Evolutionary conservation across 2,888 invertebrate genomes (phyloP), one percentile per base, ranked within the genome.

Genomic region (Trachelus iudaicus): DNA sequence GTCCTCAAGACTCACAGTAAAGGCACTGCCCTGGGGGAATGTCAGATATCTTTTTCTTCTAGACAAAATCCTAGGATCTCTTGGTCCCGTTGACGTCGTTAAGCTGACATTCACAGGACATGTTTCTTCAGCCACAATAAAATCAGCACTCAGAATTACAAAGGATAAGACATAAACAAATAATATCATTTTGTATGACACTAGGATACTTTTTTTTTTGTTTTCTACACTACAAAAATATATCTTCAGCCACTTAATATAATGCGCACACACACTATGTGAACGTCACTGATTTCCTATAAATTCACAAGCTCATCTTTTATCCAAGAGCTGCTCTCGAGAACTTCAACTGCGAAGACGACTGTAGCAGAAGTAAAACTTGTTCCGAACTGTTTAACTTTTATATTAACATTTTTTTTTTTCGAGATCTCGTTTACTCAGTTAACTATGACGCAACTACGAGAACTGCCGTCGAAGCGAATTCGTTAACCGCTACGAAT

Each of bases 11-110:
- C 90, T 88, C 84, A 91, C 91, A 81, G 90, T 89, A 77, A 93
- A 90, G 69, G 92, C 91, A 83, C 92, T 92, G 75, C 92, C 92
- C 80, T 91, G 92, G 13, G 92, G 92, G 86, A 92, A 92, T 69
- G 87, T 83, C 40, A 93, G 85, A 71, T 89, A 90, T 79, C 92
- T 83, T 81, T 88, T 90, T 77, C 87, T 90, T 80, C 92, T 87
- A 69, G 89, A 88, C 79, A 91, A 84, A 83, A 87, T 88, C 81
- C 82, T 82, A 34, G 69, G 69, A 77, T 81, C 76, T 79, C 83
- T 79, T 76, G 68, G 73, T 76, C 73, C 74, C 79, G 82, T 75
- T 13, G 37, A 35, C 11, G 30, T 74, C 4, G 23, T 4, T 76
- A 82, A 78, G 74, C 82, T 83, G 82, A 81, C 81, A 78, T 86